Evolutionary conservation across 2,113 vertebrate genomes (phyloP), one percentile per base, ranked within the genome.

Genomic region (Poeciliopsis prolifica): DNA sequence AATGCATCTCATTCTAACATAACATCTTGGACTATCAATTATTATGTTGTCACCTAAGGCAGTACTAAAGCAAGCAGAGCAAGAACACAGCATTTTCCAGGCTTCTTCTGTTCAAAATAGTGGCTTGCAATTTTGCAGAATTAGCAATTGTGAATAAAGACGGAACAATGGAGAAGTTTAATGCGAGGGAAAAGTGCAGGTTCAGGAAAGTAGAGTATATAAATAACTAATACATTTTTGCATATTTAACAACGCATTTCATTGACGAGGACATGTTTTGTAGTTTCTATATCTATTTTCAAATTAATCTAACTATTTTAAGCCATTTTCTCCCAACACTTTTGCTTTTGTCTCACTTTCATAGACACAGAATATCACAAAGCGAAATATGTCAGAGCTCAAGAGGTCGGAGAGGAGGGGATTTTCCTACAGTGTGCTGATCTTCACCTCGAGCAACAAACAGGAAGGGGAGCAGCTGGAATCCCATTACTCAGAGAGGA

Each of bases 401-500:
- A 80, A 74, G 66, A 88, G 79, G 89, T 86, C 82, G 84, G 78
- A 90, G 80, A 70, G 78, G 86, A 84, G 78, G 88, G 88, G 84
- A 86, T 87, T 87, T 88, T 83, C 86, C 83, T 71, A 69, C 78
- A 80, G 73, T 74, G 75, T 81, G 82, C 68, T 83, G 67, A 7
- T 54, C 82, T 70, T 83, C 85, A 84, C 84, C 88, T 85, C 85
- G 73, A 87, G 84, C 90, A 82, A 72, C 1, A 13, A 65, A 64
- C 30, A 79, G 85, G 83, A 84, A 87, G 87, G 76, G 87, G 88
- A 61, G 88, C 81, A 70, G 84, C 75, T 75, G 80, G 86, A 90
- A 89, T 86, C 87, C 70, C 86, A 87, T 88, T 91, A 89, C 87
- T 84, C 82, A 79, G 67, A 88, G 90, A 92, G 90, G 80, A 90